Percentiles rank a stretch among this genome's conserved stretches.
phyloP scores from a whole-genome alignment of 2,888 invertebrate genomes.

The Tribolium freemani region DNA sequence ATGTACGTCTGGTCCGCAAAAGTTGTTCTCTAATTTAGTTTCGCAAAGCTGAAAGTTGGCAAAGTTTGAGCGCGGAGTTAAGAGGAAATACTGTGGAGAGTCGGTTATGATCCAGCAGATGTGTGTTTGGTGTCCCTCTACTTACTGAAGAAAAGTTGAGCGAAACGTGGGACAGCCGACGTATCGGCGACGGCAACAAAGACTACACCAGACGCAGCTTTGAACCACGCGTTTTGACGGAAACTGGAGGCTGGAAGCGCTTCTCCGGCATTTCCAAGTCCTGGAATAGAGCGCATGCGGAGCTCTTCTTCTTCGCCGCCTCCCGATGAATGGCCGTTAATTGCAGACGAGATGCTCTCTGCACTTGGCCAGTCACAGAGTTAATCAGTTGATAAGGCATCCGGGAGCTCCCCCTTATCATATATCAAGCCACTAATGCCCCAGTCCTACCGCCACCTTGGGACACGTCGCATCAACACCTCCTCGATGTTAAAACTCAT shows the following conservation, averaged over 20 bases:
- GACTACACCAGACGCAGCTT: conserved; percentile 45
- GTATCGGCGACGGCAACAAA: conserved; percentile 24
- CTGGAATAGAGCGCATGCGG: conserved; percentile 59
- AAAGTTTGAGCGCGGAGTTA: conserved; percentile 35
- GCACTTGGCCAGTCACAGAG: conserved; percentile 58
- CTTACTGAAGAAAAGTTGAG: conserved; percentile 42
- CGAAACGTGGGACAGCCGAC: conserved; percentile 29
- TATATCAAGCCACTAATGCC: conserved; percentile 51
- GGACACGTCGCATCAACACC: conserved; percentile 47
- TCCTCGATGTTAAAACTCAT: conserved; percentile 45
- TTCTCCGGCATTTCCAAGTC: conserved; percentile 55
- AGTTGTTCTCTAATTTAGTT: conserved; percentile 45
- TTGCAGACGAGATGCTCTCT: conserved; percentile 60
- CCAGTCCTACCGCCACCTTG: conserved; percentile 39
- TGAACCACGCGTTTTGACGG: conserved; percentile 57
- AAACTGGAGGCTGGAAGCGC: conserved; percentile 64
- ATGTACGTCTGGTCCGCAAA: conserved; percentile 36
- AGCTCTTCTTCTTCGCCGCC: conserved; percentile 56
- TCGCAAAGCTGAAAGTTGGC: conserved; percentile 39
- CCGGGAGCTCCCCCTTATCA: conserved; percentile 55
- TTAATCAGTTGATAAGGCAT: conserved; percentile 63
- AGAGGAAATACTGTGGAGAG: conserved; percentile 20
- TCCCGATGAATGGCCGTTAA: conserved; percentile 63
- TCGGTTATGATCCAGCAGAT: conserved; percentile 9
- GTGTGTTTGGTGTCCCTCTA: conserved; percentile 31